Conservation (phyloP, 1,140 invertebrate genomes). For the Wiebesia pumilae region DNA sequence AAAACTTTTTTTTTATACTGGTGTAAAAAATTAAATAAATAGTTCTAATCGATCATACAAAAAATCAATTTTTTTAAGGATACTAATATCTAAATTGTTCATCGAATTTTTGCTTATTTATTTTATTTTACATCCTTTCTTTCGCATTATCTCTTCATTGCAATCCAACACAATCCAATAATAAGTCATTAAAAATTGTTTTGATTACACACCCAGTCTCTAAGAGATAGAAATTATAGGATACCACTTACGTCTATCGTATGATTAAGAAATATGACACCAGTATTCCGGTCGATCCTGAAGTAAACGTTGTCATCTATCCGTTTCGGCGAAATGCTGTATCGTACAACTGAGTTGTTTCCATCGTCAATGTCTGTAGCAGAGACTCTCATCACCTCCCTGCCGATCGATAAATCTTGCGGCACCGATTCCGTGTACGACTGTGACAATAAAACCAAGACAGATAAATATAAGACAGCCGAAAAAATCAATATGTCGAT, state of each 20-base stretch:
- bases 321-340: constrained; percentile 78
- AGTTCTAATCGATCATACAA: too few relatives aligned
- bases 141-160: not conserved
- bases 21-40: too few relatives aligned
- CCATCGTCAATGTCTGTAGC: constrained; percentile 92
- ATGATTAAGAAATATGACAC: constrained; percentile 85
- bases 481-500: not conserved
- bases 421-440: constrained; percentile 84
- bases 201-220: not conserved
- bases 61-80: too few relatives aligned
- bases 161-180: not conserved
- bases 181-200: not conserved
- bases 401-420: constrained; percentile 80
- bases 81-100: not conserved
- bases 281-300: constrained; percentile 84
- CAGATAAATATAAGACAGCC: not conserved
- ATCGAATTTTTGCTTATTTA: too few relatives aligned
- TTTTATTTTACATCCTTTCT: not conserved
- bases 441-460: constrained; percentile 69
- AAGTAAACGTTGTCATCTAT: constrained; percentile 82
- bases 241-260: constrained; percentile 80
- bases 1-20: not conserved
- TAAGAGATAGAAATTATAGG: not conserved
- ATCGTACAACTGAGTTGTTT: constrained; percentile 85
- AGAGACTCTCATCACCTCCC: constrained; percentile 89